Percentiles rank a stretch among this genome's conserved stretches.
phyloP scores from a whole-genome alignment of 2,888 invertebrate genomes.

The Diarsia brunnea region DNA sequence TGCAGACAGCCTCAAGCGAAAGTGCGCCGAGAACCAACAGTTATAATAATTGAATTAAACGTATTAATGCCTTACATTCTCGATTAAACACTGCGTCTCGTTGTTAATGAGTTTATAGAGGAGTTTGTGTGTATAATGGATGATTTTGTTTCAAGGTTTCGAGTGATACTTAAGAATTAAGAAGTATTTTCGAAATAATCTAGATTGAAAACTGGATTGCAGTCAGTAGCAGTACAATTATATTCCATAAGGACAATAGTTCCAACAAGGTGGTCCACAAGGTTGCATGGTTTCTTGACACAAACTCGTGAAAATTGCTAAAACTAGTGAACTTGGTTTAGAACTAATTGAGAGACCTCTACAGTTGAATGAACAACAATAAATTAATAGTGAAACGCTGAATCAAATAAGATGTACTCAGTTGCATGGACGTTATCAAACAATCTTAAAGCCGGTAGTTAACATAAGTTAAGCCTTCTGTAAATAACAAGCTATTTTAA shows the following conservation, averaged over 20 bases:
- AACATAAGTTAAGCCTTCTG: not conserved
- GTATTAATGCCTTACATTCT: slow-evolving; percentile 40
- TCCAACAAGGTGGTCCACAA: too few species aligned
- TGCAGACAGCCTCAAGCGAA: slow-evolving; percentile 40
- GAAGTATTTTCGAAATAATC: not conserved
- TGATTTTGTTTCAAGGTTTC: not conserved
- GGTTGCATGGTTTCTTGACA: not conserved
- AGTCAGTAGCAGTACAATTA: not conserved
- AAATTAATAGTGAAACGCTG: not conserved
- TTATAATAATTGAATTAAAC: slow-evolving; percentile 54
- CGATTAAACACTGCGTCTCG: slow-evolving; percentile 21
- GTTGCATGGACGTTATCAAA: not conserved
- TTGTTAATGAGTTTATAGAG: not conserved
- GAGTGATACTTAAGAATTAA: not conserved
- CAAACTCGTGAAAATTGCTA: not conserved
- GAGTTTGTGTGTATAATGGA: not conserved
- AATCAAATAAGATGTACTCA: not conserved
- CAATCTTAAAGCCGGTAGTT: not conserved
- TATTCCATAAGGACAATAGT: not conserved
- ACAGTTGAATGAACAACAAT: not conserved
- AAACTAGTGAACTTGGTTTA: not conserved
- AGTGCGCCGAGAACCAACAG: slow-evolving; percentile 54
- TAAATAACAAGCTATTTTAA: not conserved
- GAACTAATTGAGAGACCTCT: not conserved
- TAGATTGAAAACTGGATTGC: not conserved